Percentiles rank a stretch among this genome's conserved stretches.
Evolutionary conservation across 1,140 invertebrate genomes (phyloP).

Genomic region (Grapholita molesta): DNA sequence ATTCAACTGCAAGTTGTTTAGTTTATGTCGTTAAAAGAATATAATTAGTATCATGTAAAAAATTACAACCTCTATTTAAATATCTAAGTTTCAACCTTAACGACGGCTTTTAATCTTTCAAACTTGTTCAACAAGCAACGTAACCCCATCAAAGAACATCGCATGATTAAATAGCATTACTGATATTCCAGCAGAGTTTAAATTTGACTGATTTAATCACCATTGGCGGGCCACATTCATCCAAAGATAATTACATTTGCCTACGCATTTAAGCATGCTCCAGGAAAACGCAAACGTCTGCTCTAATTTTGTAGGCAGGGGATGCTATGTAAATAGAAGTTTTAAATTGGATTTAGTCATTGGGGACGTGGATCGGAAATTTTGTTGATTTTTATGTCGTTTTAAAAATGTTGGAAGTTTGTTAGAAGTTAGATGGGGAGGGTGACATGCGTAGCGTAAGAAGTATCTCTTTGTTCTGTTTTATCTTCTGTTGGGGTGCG

Average conservation of each 20-base stretch:
- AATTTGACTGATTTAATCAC: slow-evolving; percentile 16
- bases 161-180: slow-evolving; percentile 16
- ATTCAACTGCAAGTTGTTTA: no score
- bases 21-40: no score
- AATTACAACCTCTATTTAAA: no score
- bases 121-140: background rate
- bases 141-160: slow-evolving; percentile 6
- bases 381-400: slow-evolving; percentile 13
- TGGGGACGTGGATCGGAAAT: slow-evolving; percentile 1
- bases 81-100: background rate
- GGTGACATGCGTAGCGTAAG: background rate
- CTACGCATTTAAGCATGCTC: slow-evolving; percentile 18
- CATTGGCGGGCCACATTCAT: slow-evolving; percentile 4
- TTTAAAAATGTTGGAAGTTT: slow-evolving; percentile 14
- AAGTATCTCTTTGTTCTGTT: background rate
- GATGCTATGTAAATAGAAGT: slow-evolving; percentile 15
- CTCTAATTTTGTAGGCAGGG: background rate
- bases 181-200: slow-evolving; percentile 13
- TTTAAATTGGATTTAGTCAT: slow-evolving; percentile 17
- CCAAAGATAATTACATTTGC: slow-evolving; percentile 19
- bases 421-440: background rate
- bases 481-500: background rate
- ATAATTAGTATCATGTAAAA: no score
- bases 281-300: slow-evolving; percentile 2
- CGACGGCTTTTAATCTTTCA: background rate